These are phyloP conservation scores for Steinernema feltiae DNA, from an alignment of 1,140 invertebrate genomes.

Conservation along the genomic window DNA sequence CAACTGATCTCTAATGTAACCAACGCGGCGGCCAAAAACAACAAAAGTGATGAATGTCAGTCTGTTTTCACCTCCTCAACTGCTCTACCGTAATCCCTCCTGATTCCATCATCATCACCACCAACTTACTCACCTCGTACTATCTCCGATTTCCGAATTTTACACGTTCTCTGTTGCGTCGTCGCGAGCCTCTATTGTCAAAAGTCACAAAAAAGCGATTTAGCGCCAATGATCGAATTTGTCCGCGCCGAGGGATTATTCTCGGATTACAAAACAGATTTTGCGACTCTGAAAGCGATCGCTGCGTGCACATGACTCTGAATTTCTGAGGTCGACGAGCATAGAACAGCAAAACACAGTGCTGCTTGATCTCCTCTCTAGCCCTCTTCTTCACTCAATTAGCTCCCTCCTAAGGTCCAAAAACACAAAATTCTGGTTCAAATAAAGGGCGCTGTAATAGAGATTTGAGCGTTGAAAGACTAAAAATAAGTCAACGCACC, in stretches of 20 bases:
- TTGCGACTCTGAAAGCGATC: background rate
- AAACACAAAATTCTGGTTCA: background rate
- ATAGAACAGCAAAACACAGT: no score
- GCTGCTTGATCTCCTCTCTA: no score
- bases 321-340: slow-evolving; percentile 5
- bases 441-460: no score
- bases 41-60: no score
- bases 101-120: no score
- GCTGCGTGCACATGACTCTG: background rate
- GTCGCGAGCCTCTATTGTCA: background rate
- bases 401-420: background rate
- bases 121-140: no score
- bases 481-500: background rate
- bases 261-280: background rate
- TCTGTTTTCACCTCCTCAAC: no score
- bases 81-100: no score
- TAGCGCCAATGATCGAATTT: background rate
- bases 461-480: background rate
- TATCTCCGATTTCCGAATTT: background rate
- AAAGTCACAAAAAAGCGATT: background rate
- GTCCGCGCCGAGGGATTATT: background rate
- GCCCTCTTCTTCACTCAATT: no score
- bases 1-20: no score
- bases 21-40: no score
- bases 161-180: background rate